Base-by-base conservation (phyloP, 2,113 vertebrate species). In the Upupa epops region DNA sequence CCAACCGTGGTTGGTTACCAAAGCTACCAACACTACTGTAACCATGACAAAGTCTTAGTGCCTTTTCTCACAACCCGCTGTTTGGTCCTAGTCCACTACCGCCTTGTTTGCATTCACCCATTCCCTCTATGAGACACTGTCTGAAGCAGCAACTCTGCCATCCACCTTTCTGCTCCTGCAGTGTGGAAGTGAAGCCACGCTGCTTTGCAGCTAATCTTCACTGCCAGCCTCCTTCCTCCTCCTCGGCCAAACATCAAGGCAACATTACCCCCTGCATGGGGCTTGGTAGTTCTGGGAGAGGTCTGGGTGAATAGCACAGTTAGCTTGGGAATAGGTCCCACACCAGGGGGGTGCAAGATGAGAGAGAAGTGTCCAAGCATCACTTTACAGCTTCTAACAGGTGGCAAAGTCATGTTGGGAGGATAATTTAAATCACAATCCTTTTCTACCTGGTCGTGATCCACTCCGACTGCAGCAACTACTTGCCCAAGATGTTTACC, bases 141-240 rank as follows among this genome's bases (percentile, higher is more conserved):
- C 48, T 40, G 29, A 60, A 77, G 64, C 75, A 70, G 72, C 73
- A 71, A 70, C 78, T 56, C 66, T 61, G 73, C 45, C 42, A 4
- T 20, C 34, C 34, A 24, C 70, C 61, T 3, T 48, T 20, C 58
- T 24, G 82, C 63, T 82, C 66, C 0, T 0, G 7, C 12, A 36
- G 59, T 0, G 1, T 1, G 1, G 78, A 66, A 77, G 36, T 2
- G 1, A 29, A 73, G 56, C 70, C 0, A 2, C 24, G 48, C 80
- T 19, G 74, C 65, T 52, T 73, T 24, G 17, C 51, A n/a, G 20
- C 45, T 64, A 63, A 73, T 64, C 65, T 5, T 56, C 5, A 2
- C 17, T 79, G 89, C 70, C 91, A 95, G 56, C 8, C 75, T 69
- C 78, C 66, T 83, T 32, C 80, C 86, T 95, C 73, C 70, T 88